Base-by-base conservation (phyloP, 2,113 vertebrate genomes). In the Sula dactylatra region DNA sequence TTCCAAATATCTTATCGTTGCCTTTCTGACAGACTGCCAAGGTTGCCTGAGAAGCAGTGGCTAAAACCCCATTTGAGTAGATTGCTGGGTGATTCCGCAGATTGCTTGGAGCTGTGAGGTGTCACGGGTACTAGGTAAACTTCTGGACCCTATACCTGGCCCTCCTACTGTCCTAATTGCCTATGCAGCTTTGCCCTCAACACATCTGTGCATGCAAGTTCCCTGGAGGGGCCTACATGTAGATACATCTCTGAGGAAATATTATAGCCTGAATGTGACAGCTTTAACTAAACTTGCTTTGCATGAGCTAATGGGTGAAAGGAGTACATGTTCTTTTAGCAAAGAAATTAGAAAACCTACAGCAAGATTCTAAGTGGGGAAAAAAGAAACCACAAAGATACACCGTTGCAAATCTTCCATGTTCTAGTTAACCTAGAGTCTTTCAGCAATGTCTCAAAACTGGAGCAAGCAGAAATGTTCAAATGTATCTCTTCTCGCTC, bases 401-500 rank as follows among this genome's bases (percentile, higher is more conserved):
- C 2, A 14, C 9, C n/a, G 17, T 17, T 67, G 34, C 17, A 90
- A 90, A 58, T 74, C 31, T 82, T 54, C 36, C 2, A 31, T 34
- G n/a, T 38, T 31, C 50, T 25, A 1, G 32, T 17, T 77, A 81
- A 83, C 12, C 19, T 26, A 45, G 7, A n/a, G 9, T 72, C 56
- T 88, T 90, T 42, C 38, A 64, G 13, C 31, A 64, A 19, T 12
- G 9, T 67, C 38, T 92, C 42, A 86, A 74, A 87, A 96, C 56
- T 7, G 5, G 18, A 88, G 14, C 32, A 67, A 71, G 25, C 13
- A 59, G 26, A 66, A 66, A 62, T 22, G 16, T 52, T 54, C 13
- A 78, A 52, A n/a, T 1, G 0, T 0, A 1, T 73, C 38, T 94
- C 42, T 82, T 66, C 18, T 78, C 1, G 3, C 11, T 86, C 3